Conservation (phyloP, 2,888 invertebrate species). For the Cyclophora punctaria region DNA sequence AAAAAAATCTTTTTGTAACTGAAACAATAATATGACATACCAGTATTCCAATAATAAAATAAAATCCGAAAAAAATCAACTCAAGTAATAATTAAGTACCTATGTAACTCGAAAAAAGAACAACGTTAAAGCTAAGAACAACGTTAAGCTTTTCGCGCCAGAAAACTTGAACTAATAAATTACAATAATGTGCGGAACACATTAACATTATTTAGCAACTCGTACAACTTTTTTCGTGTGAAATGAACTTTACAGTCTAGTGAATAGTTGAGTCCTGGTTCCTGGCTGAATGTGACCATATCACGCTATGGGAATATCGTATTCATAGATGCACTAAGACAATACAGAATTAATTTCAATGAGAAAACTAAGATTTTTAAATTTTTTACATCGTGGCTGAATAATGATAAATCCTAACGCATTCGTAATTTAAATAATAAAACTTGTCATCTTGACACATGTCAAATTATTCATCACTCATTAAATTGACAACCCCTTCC, state of each 20-base stretch:
- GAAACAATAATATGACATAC: too few species aligned
- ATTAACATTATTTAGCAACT: background rate
- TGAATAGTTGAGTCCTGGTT: slow-evolving; percentile 29
- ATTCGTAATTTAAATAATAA: background rate
- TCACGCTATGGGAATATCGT: too few species aligned
- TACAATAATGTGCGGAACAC: background rate
- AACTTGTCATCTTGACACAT: background rate
- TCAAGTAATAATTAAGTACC: too few species aligned
- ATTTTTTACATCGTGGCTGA: background rate
- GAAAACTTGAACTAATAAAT: too few species aligned
- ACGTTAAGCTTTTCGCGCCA: too few species aligned
- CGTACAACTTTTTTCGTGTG: slow-evolving; percentile 32
- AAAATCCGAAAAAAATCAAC: too few species aligned
- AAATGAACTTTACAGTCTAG: slow-evolving; percentile 55
- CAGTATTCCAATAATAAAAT: too few species aligned
- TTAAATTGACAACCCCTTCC: background rate
- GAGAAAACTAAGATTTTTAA: background rate
- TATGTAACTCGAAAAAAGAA: too few species aligned
- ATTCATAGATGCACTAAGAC: too few species aligned
- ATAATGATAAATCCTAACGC: background rate
- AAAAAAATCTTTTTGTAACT: too few species aligned
- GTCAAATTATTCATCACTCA: background rate
- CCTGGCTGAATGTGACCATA: too few species aligned
- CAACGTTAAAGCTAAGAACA: too few species aligned
- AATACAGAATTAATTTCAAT: background rate